Conservation (phyloP, 2,797 vertebrate genomes). For the Arnoldichthys spilopterus region DNA sequence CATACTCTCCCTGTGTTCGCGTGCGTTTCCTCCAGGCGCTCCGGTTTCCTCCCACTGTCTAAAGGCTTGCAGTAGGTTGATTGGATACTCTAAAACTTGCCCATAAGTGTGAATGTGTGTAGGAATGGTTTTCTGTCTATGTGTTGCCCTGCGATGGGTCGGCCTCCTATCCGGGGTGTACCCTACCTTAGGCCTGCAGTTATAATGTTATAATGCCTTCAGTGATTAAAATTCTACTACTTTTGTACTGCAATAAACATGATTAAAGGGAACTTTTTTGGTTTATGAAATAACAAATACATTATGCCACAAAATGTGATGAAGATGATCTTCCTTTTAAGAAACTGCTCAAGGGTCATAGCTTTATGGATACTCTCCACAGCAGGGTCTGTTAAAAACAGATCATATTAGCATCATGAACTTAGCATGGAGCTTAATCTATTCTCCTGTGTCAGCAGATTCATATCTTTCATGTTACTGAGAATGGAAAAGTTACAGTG, state of each 20-base stretch:
- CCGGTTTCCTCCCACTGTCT: no score
- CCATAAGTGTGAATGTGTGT: no score
- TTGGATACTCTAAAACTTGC: no score
- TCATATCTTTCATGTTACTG: not conserved
- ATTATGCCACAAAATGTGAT: constrained; percentile 1
- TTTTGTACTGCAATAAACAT: not conserved
- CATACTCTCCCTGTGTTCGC: no score
- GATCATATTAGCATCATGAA: constrained; percentile 17
- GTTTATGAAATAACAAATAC: constrained; percentile 9
- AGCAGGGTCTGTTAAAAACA: not conserved
- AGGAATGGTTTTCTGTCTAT: no score
- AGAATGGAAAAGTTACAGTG: not conserved
- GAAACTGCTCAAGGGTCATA: not conserved
- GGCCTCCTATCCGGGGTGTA: no score
- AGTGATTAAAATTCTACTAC: not conserved
- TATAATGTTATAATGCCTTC: no score
- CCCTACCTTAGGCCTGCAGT: no score
- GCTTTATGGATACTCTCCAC: constrained; percentile 12
- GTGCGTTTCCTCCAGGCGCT: no score
- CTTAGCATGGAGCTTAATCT: not conserved
- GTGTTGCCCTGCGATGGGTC: no score
- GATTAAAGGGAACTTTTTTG: not conserved
- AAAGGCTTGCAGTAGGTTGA: no score
- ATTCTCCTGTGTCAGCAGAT: constrained; percentile 13
- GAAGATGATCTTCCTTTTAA: constrained; percentile 8